Conservation (phyloP, 2,113 vertebrate genomes). For the Sprattus sprattus region DNA sequence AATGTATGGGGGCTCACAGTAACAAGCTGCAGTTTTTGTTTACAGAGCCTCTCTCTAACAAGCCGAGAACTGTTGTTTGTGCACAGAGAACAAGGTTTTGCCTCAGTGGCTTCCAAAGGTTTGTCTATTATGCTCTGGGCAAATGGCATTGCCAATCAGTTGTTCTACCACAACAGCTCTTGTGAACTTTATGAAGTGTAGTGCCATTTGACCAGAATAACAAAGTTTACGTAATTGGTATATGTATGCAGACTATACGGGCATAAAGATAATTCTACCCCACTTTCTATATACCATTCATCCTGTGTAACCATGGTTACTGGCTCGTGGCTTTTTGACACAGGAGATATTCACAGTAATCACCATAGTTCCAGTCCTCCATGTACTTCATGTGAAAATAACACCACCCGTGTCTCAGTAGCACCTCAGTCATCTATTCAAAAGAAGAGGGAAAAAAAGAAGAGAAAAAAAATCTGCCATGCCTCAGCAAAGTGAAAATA, state of each 20-base stretch:
- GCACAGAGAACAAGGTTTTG: background rate
- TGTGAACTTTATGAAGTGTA: background rate
- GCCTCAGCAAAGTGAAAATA: conserved; percentile 4
- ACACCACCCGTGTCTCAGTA: conserved; percentile 12
- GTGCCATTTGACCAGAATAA: background rate
- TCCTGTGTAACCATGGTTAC: conserved; percentile 55
- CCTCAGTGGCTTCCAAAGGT: background rate
- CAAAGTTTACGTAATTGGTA: background rate
- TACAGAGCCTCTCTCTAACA: background rate
- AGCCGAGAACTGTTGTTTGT: background rate
- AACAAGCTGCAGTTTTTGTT: background rate
- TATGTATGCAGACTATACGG: background rate
- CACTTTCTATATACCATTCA: conserved; percentile 15
- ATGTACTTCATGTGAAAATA: conserved; percentile 31
- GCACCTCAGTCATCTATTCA: conserved; percentile 26
- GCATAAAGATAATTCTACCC: background rate
- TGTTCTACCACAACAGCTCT: background rate
- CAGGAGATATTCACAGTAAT: conserved; percentile 22
- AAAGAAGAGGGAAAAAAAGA: background rate
- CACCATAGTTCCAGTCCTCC: conserved; percentile 24
- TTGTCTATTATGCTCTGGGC: background rate
- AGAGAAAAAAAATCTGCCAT: background rate
- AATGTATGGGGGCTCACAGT: background rate
- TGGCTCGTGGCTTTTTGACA: conserved; percentile 29
- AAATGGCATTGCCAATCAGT: background rate